Base-by-base conservation (phyloP, 2,797 vertebrate genomes). In the Spinus pinus region DNA sequence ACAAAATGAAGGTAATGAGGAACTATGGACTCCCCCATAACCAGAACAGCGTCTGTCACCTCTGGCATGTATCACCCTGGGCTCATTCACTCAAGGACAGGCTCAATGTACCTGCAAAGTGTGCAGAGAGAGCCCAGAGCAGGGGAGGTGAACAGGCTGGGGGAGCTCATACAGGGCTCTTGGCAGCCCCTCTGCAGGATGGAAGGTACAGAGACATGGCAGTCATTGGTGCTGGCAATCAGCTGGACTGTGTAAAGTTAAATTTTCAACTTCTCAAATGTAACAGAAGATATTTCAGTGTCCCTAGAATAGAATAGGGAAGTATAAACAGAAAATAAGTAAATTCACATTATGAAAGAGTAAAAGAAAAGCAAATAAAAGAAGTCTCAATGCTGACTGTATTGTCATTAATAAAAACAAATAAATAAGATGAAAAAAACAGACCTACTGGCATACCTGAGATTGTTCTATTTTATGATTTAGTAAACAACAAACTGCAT, bases 371-470 rank as follows among this genome's bases (percentile, higher is more conserved):
- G 31, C 47, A 92, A 95, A 93, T 61, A 85, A 64, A 81, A 23
- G 53, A 88, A 81, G 30, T 91, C n/a, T 33, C 53, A 51, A 0
- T 16, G 33, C 31, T 85, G 49, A 71, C 31, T 44, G 30, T 23
- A 44, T 74, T 85, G 33, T 30, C 74, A 89, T 94, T 93, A 95
- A 87, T 91, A 71, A 87, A 84, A 96, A 92, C 50, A 94, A 95
- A 90, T 60, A 95, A 94, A 90, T 28, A 82, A 79, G 58, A 81
- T 3, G 0, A 54, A 85, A 25, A 82, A 28, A 42, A 13, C 8
- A 79, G 35, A 64, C 9, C 12, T 88, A 31, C 57, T 82, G 71
- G 35, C 19, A 74, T 80, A 60, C 3, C 22, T 67, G 81, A 81
- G n/a, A 80, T 82, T 69, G 71, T 56, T 74, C 46, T 54, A 35